Evolutionary conservation across 2,797 vertebrate genomes (phyloP), one percentile per base, ranked within the genome.

Genomic region (Cercopithecus diana): DNA sequence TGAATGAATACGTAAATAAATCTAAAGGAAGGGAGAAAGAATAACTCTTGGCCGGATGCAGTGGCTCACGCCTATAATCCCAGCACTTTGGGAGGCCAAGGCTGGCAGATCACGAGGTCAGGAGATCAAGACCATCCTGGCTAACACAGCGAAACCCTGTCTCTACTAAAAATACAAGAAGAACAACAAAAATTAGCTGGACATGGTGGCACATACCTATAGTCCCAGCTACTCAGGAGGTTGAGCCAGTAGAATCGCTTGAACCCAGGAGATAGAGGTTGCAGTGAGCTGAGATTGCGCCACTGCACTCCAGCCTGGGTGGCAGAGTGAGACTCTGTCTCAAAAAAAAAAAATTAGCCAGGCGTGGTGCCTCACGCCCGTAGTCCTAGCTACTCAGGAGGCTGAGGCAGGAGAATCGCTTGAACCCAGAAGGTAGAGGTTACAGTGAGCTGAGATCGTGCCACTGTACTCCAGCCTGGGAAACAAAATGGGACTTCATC

Each of bases 21-120:
- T 19, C 3, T 20, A 36, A 79, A 5, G 2, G 2, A 30, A 73
- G 26, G 10, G 67, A 45, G 4, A 84, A 88, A 5, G 28, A 84
- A 20, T 43, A 30, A n/a, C 5, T 55, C 5, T 11, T n/a, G 33
- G 33, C 15, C 4, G 4, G 64, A 0, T 9, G 15, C 8, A 0
- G 33, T n/a, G 33, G 33, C 64, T n/a, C 33, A 67, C 15, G 1
- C 15, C 33, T n/a, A 8, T n/a, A 67, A 67, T 67, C 7, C 15
- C 33, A 67, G 33, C 64, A 67, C 64, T 67, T n/a, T 19, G 33
- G 33, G 64, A 19, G 7, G 64, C 64, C 64, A n/a, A n/a, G 7
- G 33, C 64, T 1, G 33, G 64, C 33, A 8, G 15, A 67, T 9
- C 33, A 33, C 7, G 3, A 67, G 33, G 15, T 67, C 61, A 19